Evolutionary conservation across 2,888 invertebrate species (phyloP).

Genomic region (Ryuthela nishihirai): DNA sequence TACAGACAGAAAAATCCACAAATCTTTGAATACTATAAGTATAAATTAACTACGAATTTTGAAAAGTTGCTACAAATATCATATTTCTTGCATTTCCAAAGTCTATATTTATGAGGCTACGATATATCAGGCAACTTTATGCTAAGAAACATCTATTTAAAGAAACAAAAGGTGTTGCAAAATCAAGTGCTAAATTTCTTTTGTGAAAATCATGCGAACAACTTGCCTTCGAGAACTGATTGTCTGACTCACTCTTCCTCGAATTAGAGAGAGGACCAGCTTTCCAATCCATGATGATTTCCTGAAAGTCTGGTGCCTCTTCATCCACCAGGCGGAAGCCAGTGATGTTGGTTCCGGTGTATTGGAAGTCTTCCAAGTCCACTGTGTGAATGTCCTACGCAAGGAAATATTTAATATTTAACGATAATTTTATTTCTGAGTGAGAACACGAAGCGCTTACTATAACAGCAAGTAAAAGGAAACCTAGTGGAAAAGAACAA

Average conservation of each 20-base stretch:
- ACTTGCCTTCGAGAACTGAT: conserved; percentile 19
- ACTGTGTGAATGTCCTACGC: conserved; percentile 78
- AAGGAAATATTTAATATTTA: conserved; percentile 77
- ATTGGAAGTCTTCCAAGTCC: conserved; percentile 86
- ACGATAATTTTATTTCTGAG: conserved; percentile 92
- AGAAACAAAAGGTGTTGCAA: no score
- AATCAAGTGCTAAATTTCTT: no score
- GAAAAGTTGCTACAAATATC: no score
- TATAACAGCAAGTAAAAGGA: conserved; percentile 84
- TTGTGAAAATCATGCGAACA: no score
- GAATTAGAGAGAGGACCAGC: conserved; percentile 5
- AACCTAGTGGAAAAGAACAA: no score
- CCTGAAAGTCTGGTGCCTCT: conserved; percentile 28
- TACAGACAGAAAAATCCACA: no score
- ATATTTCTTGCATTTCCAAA: no score
- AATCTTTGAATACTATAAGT: no score
- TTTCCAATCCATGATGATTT: conserved; percentile 40
- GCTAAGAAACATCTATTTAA: no score
- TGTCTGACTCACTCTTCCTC: conserved; percentile 1
- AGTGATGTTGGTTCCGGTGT: conserved; percentile 93
- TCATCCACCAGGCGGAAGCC: conserved; percentile 81
- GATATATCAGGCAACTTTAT: no score
- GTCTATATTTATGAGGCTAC: no score
- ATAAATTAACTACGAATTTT: no score
- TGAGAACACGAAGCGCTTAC: conserved; percentile 81